These are phyloP conservation scores for Sciurus vulgaris DNA, from an alignment of 2,797 vertebrate species.

Conservation along the genomic window DNA sequence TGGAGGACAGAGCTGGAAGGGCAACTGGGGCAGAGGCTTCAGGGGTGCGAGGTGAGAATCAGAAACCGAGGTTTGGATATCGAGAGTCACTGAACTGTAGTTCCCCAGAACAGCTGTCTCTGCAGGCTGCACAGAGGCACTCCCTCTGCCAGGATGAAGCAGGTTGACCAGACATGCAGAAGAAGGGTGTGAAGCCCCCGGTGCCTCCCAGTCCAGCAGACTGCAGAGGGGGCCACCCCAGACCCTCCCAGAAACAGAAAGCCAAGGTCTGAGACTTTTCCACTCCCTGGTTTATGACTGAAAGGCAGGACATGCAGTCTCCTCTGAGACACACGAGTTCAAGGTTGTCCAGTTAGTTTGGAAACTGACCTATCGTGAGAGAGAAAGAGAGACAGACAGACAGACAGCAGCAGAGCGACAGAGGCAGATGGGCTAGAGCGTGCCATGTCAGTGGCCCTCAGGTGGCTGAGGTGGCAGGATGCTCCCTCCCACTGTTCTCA, in stretches of 20 bases:
- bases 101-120: neutral
- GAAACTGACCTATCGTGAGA: neutral
- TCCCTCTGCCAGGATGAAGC: neutral
- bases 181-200: rapidly evolving
- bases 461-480: too few relatives aligned
- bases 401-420: neutral
- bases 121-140: neutral
- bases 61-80: neutral
- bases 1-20: neutral
- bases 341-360: neutral
- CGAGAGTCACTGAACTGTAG: too few relatives aligned
- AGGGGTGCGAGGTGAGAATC: neutral
- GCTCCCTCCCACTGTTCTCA: neutral
- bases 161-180: neutral
- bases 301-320: too few relatives aligned
- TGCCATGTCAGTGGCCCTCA: neutral
- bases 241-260: too few relatives aligned
- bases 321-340: neutral
- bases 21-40: neutral
- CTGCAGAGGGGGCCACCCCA: rapidly evolving
- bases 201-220: neutral
- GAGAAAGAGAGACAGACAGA: neutral
- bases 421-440: too few relatives aligned
- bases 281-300: neutral
- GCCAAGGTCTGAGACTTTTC: neutral